phyloP scores from a whole-genome alignment of 1,140 invertebrate genomes.

The Paralvinella palmiformis region DNA sequence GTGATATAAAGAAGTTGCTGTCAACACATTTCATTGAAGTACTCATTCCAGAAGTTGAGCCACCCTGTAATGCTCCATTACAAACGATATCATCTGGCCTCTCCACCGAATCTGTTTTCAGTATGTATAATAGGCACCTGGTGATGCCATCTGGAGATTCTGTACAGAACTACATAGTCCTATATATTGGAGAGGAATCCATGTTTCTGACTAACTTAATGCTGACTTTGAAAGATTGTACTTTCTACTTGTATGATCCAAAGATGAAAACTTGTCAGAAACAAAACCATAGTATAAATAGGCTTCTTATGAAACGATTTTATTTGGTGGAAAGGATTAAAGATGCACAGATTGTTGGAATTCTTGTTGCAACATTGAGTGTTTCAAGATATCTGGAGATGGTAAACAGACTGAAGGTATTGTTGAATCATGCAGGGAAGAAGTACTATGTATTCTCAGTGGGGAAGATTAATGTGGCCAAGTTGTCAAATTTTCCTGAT shows the following conservation, averaged over 20 bases:
- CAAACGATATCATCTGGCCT: too few species aligned
- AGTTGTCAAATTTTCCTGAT: slow-evolving; percentile 88
- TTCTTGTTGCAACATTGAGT: slow-evolving; percentile 80
- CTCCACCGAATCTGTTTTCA: too few species aligned
- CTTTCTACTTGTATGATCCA: slow-evolving; percentile 51
- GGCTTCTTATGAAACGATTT: slow-evolving; percentile 65
- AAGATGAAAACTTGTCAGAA: slow-evolving; percentile 22
- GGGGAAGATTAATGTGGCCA: slow-evolving; percentile 84
- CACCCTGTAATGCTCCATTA: too few species aligned
- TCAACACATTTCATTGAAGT: too few species aligned
- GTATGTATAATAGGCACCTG: too few species aligned
- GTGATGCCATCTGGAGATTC: slow-evolving; percentile 26
- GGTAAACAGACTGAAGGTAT: slow-evolving; percentile 66
- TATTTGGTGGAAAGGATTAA: slow-evolving; percentile 82
- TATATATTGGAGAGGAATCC: slow-evolving; percentile 56
- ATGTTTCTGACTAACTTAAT: slow-evolving; percentile 54
- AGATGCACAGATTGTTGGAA: slow-evolving; percentile 78
- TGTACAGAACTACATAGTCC: slow-evolving; percentile 51
- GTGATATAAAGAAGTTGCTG: too few species aligned
- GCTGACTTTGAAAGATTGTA: slow-evolving; percentile 48
- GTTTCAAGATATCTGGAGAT: slow-evolving; percentile 72
- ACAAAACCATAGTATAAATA: slow-evolving; percentile 42
- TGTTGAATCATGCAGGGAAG: slow-evolving; percentile 69
- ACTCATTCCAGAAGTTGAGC: too few species aligned
- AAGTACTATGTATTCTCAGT: slow-evolving; percentile 86